phyloP scores from a whole-genome alignment of 2,113 vertebrate genomes.

The Cyphotilapia sp. region DNA sequence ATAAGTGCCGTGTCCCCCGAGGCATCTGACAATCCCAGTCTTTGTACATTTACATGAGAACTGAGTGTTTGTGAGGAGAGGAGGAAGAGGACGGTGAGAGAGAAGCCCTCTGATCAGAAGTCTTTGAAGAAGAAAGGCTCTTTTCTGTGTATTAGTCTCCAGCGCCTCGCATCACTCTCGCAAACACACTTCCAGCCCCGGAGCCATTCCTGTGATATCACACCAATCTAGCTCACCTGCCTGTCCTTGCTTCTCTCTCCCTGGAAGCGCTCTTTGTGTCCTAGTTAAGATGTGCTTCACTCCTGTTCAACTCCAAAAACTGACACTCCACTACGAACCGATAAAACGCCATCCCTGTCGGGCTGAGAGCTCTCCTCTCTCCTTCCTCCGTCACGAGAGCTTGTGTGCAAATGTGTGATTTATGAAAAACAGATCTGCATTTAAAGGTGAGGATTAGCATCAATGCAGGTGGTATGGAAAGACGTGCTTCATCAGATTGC shows the following conservation, averaged over 20 bases:
- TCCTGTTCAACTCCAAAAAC: slow-evolving; percentile 20
- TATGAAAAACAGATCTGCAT: neutral
- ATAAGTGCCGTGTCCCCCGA: neutral
- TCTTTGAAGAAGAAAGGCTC: slow-evolving; percentile 47
- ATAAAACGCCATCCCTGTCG: slow-evolving; percentile 1
- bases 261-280: slow-evolving; percentile 20
- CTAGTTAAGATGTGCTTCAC: slow-evolving; percentile 10
- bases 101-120: neutral
- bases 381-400: neutral
- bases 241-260: slow-evolving; percentile 10
- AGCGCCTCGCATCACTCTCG: slow-evolving; percentile 1
- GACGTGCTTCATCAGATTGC: neutral
- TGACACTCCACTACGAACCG: neutral
- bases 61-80: neutral
- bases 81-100: neutral
- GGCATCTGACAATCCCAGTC: neutral
- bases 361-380: neutral
- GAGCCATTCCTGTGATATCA: slow-evolving; percentile 45
- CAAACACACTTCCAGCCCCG: slow-evolving; percentile 32
- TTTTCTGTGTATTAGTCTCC: slow-evolving; percentile 14
- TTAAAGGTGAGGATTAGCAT: neutral
- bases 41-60: neutral
- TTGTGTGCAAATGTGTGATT: slow-evolving; percentile 2
- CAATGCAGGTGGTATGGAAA: neutral
- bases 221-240: slow-evolving; percentile 42